Conservation (phyloP, 2,888 invertebrate species). For the Macrosoma leucophasiata region DNA sequence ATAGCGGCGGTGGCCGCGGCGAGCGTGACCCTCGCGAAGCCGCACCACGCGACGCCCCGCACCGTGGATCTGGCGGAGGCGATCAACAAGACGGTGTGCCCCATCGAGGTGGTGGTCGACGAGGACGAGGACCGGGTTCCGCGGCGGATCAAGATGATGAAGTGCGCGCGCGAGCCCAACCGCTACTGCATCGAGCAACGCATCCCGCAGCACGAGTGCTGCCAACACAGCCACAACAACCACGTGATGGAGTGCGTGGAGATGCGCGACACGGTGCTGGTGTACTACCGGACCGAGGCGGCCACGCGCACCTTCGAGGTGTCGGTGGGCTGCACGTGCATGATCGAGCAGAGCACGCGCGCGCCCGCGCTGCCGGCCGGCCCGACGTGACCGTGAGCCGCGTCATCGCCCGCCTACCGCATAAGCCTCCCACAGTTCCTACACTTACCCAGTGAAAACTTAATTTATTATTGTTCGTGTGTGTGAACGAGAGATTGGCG, state of each 20-base stretch:
- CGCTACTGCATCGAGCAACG: conserved; percentile 42
- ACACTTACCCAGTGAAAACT: conserved; percentile 21
- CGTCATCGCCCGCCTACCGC: conserved; percentile 3
- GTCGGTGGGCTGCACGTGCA: conserved; percentile 62
- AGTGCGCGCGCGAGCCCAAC: conserved; percentile 47
- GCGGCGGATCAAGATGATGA: conserved; percentile 54
- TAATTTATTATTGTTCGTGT: conserved; percentile 19
- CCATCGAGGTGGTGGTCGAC: conserved; percentile 47
- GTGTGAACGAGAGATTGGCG: conserved; percentile 11
- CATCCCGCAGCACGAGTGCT: conserved; percentile 51
- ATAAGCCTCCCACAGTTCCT: conserved; percentile 32
- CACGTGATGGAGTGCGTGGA: conserved; percentile 56
- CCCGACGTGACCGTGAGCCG: conserved; percentile 18
- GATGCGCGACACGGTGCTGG: conserved; percentile 57
- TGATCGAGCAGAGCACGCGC: conserved; percentile 38
- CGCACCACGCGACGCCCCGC: conserved; percentile 25
- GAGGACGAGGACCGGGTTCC: conserved; percentile 48
- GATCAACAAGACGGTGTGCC: conserved; percentile 55
- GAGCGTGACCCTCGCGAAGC: conserved; percentile 27
- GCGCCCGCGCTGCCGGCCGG: conserved; percentile 26
- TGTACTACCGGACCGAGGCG: conserved; percentile 37
- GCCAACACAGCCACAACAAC: conserved; percentile 43
- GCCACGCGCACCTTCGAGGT: conserved; percentile 35
- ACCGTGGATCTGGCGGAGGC: conserved; percentile 42
- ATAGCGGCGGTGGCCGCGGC: conserved; percentile 24